Percentiles rank a stretch among this genome's conserved stretches.
Evolutionary conservation across 2,797 vertebrate genomes (phyloP).

Genomic region (Eremophila alpestris): DNA sequence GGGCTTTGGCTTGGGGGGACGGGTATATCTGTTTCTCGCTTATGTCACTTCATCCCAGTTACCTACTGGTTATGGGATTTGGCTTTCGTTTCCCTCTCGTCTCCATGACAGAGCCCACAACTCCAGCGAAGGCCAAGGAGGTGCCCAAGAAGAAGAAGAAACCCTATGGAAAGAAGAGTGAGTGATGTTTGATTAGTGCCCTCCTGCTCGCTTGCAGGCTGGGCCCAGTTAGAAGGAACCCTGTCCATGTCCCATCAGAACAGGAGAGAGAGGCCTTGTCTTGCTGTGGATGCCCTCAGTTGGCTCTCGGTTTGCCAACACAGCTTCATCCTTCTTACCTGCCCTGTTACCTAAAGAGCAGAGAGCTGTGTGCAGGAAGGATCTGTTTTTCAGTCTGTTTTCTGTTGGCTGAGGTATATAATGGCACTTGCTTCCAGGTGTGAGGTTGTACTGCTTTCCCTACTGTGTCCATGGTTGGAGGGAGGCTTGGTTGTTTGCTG

Average conservation of each 20-base stretch:
- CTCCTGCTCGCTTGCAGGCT: constrained; percentile 52
- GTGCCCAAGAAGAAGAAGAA: constrained; percentile 77
- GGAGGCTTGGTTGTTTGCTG: neutral
- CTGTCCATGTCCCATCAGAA: constrained; percentile 17
- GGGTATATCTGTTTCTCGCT: constrained; percentile 31
- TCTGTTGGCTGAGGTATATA: neutral
- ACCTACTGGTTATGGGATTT: constrained; percentile 56
- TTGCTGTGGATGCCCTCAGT: constrained; percentile 27
- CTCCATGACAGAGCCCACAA: constrained; percentile 70
- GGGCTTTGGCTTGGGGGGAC: constrained; percentile 10
- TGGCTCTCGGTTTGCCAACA: neutral
- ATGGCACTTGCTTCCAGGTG: constrained; percentile 30
- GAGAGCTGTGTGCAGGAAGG: constrained; percentile 4
- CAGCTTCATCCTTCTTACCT: constrained; percentile 15
- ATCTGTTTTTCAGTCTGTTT: constrained; percentile 9
- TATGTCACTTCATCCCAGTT: constrained; percentile 56
- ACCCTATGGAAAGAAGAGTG: constrained; percentile 80
- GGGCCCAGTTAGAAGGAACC: constrained; percentile 60
- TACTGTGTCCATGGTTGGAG: neutral
- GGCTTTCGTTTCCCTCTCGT: constrained; percentile 40
- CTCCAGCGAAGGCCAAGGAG: constrained; percentile 75
- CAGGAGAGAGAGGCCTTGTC: constrained; percentile 64
- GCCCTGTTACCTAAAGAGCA: neutral
- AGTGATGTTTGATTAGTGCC: constrained; percentile 62
- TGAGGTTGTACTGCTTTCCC: constrained; percentile 46